Evolutionary conservation across 2,888 invertebrate species (phyloP), one percentile per base, ranked within the genome.

Genomic region (Melanargia galathea): DNA sequence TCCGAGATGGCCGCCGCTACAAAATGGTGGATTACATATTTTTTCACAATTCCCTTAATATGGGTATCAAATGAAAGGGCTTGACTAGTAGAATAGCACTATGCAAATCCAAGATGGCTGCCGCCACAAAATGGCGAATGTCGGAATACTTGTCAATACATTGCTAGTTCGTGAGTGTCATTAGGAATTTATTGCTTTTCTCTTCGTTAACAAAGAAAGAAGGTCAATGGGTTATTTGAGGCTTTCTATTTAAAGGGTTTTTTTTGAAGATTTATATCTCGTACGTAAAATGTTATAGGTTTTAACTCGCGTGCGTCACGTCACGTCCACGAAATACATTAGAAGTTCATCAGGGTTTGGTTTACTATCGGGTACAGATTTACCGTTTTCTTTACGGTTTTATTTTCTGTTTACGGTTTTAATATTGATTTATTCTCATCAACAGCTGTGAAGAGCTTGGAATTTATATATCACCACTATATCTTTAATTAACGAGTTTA

Each of bases 201-300:
- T 13, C 33, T 58, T 52, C 52, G 7, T 52, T 52, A 52, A 35
- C 35, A 20, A 52, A 52, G 6, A 20, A 52, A 52, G 6, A 35
- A 20, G 52, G 52, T 52, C 52, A 35, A 13, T 20, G 35, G 35
- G 6, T 33, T 52, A 13, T 35, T 35, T 49, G n/a, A 1, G 49
- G 11, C 45, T 35, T 35, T 52, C 52, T 52, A 35, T 20, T 52
- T 52, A 35, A 52, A 35, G 35, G 52, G 20, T 52, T 35, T 51
- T 35, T 51, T 20, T 52, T 13, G 20, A 52, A 52, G 35, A 35
- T 35, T 52, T 18, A 24, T 13, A 13, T 5, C 10, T 2, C 18
- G 35, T 20, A 35, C 20, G 4, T 52, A 22, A 52, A 52, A 10
- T 35, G 6, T 33, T 11, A 10, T 20, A 11, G n/a, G 3, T 40